Percentiles rank a stretch among this genome's conserved stretches.
Evolutionary conservation across 2,797 vertebrate species (phyloP).

Genomic region (Thripadectes ignobilis): DNA sequence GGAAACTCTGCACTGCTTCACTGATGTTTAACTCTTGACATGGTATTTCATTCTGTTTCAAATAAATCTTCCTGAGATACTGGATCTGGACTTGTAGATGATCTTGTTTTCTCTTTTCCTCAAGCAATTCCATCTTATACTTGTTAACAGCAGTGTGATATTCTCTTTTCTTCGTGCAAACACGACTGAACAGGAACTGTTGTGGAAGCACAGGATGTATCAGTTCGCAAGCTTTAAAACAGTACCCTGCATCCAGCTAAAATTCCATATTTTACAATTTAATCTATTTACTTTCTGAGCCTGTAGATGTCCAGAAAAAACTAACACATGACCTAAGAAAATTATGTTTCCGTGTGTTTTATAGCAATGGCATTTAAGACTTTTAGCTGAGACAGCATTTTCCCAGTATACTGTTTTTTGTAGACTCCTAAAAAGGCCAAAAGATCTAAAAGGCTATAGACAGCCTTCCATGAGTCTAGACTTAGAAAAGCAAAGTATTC

Average conservation of each 20-base stretch:
- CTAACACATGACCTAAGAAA: not conserved
- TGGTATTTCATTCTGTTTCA: not conserved
- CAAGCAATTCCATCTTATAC: constrained; percentile 48
- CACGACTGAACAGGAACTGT: constrained; percentile 64
- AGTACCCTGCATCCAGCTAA: not conserved
- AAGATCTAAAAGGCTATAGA: not conserved
- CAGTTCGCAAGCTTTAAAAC: not conserved
- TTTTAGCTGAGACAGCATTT: not conserved
- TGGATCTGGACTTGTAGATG: constrained; percentile 56
- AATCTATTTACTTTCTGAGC: not conserved
- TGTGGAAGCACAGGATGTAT: not conserved
- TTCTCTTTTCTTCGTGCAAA: constrained; percentile 60
- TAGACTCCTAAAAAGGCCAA: not conserved
- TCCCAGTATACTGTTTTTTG: not conserved
- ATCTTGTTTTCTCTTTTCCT: constrained; percentile 70
- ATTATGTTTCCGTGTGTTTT: not conserved
- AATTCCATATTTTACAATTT: not conserved
- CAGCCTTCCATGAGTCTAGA: not conserved
- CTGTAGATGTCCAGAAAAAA: not conserved
- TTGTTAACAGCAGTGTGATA: constrained; percentile 59
- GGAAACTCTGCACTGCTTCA: constrained; percentile 37
- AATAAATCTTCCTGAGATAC: not conserved
- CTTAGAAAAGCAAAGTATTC: not conserved
- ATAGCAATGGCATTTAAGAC: not conserved
- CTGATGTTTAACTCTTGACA: not conserved